These are phyloP conservation scores for Crepidodera aurea DNA, from an alignment of 2,888 invertebrate species.

Conservation along the genomic window DNA sequence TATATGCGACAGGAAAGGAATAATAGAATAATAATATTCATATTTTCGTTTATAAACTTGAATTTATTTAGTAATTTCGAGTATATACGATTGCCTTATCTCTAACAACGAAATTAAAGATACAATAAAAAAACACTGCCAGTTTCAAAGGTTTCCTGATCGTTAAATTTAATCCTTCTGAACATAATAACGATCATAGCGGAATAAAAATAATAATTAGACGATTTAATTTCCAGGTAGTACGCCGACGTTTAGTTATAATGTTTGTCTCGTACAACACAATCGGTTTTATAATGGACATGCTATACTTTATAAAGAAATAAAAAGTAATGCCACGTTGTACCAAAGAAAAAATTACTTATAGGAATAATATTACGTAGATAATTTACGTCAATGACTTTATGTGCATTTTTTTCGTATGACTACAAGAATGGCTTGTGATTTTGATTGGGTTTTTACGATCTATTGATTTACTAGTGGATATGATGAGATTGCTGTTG, in stretches of 20 bases:
- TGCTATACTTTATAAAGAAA: constrained; percentile 23
- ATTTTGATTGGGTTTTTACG: background rate
- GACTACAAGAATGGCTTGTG: background rate
- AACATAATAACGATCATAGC: background rate
- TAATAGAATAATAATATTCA: no score
- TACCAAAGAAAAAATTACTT: constrained; percentile 20
- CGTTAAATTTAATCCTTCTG: no score
- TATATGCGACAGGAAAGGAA: no score
- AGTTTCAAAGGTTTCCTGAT: no score
- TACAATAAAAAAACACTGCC: no score
- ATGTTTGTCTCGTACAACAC: constrained; percentile 28
- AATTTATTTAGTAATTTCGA: no score
- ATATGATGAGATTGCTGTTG: no score
- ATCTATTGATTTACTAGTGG: background rate
- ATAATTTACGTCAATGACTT: constrained; percentile 17
- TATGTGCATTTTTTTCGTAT: constrained; percentile 11
- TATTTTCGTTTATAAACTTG: no score
- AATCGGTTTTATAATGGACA: constrained; percentile 26
- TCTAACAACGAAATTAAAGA: no score
- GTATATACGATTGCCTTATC: no score
- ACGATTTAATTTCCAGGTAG: constrained; percentile 23
- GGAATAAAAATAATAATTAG: constrained; percentile 24
- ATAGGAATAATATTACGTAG: constrained; percentile 18
- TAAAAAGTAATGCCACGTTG: constrained; percentile 25
- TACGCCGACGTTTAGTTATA: constrained; percentile 18